These are phyloP conservation scores for Candidula unifasciata DNA, from an alignment of 2,888 invertebrate genomes.

Conservation along the genomic window DNA sequence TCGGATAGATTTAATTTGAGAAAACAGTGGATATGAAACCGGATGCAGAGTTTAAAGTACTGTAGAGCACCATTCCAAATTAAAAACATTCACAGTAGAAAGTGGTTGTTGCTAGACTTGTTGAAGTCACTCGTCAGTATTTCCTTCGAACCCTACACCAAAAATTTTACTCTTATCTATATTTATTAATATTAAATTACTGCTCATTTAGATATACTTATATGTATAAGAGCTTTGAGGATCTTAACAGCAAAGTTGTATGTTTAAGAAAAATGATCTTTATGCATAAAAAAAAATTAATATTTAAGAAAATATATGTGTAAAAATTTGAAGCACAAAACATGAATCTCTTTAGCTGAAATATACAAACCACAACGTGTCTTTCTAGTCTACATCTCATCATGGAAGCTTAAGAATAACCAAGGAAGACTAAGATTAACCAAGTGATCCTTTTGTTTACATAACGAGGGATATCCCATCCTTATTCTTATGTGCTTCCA, in stretches of 20 bases:
- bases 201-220: not conserved
- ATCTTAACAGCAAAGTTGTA: not conserved
- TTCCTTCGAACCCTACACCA: constrained; percentile 21
- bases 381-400: too few species aligned
- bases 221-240: not conserved
- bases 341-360: too few species aligned
- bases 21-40: not conserved
- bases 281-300: constrained; percentile 27
- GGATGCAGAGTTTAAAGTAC: not conserved
- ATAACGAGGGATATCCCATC: too few species aligned
- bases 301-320: constrained; percentile 14
- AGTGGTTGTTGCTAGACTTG: constrained; percentile 10
- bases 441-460: too few species aligned
- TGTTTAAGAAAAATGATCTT: not conserved
- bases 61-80: not conserved
- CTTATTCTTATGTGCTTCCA: too few species aligned
- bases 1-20: not conserved
- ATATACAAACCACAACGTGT: too few species aligned
- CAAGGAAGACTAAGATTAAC: too few species aligned
- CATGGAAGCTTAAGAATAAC: too few species aligned
- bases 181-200: not conserved
- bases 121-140: constrained; percentile 6
- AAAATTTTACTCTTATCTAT: constrained; percentile 6
- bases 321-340: too few species aligned
- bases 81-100: not conserved